phyloP scores from a whole-genome alignment of 2,113 vertebrate genomes.

The Oncorhynchus tshawytscha region DNA sequence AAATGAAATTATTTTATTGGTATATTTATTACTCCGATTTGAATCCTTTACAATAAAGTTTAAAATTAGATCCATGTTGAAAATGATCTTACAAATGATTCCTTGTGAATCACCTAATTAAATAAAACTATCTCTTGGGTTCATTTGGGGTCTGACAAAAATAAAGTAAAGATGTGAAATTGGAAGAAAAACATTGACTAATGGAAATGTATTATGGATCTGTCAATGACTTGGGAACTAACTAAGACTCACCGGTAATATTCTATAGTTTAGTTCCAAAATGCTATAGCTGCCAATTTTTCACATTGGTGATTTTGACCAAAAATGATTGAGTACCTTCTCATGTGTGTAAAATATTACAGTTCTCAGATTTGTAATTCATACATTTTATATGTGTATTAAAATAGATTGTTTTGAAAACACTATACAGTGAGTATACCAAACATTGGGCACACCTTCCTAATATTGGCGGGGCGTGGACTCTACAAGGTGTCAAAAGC shows the following conservation, averaged over 20 bases:
- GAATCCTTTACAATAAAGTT: slow-evolving; percentile 70
- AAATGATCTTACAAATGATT: slow-evolving; percentile 69
- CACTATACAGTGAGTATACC: too few species aligned
- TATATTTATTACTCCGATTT: slow-evolving; percentile 73
- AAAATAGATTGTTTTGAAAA: too few species aligned
- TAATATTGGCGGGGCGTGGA: too few species aligned
- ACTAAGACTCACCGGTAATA: neutral
- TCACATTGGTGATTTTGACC: too few species aligned
- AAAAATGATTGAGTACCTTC: too few species aligned
- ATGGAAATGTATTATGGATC: slow-evolving; percentile 16
- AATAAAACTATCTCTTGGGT: slow-evolving; percentile 46
- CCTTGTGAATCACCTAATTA: slow-evolving; percentile 68
- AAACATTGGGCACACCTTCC: too few species aligned
- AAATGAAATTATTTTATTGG: slow-evolving; percentile 76
- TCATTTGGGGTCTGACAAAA: slow-evolving; percentile 42
- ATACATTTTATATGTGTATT: too few species aligned
- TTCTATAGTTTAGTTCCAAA: too few species aligned
- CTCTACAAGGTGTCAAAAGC: too few species aligned
- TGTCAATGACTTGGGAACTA: neutral
- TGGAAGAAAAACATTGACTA: slow-evolving; percentile 38
- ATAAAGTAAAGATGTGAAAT: slow-evolving; percentile 56
- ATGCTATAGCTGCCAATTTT: too few species aligned
- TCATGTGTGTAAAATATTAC: too few species aligned
- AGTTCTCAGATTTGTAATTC: too few species aligned
- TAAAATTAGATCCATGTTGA: slow-evolving; percentile 72